A percentile compares a stretch with the other conserved stretches of the same genome.
Evolutionary conservation across 2,113 vertebrate species (phyloP).

Genomic region (Malurus alboscapulatus): DNA sequence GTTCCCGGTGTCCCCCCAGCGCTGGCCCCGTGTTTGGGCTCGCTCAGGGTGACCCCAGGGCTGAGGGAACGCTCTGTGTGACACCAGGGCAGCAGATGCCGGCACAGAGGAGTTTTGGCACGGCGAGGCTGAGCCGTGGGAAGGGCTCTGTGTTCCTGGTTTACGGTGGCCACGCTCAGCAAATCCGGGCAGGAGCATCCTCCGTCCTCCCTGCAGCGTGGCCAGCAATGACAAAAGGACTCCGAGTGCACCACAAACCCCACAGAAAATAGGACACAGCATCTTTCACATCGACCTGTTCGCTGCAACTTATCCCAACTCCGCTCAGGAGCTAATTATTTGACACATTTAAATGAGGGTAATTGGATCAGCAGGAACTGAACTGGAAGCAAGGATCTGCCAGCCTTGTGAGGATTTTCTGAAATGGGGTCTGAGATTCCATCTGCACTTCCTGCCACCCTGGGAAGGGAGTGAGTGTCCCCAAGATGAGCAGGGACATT

Average conservation of each 20-base stretch:
- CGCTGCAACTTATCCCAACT: neutral
- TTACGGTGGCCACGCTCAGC: too few species aligned
- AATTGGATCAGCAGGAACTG: conserved; percentile 50
- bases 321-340: conserved; percentile 35
- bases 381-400: neutral
- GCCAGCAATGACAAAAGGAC: conserved; percentile 8
- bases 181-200: neutral
- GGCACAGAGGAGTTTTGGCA: neutral
- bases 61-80: neutral
- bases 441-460: neutral
- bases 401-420: conserved; percentile 10
- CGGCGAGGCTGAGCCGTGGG: fast-evolving
- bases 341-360: conserved; percentile 12
- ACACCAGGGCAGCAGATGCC: neutral
- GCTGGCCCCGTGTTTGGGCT: neutral
- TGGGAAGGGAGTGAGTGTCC: neutral
- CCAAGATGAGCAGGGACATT: neutral
- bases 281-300: neutral
- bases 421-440: neutral
- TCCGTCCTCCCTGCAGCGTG: neutral
- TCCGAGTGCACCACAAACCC: neutral
- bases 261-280: neutral
- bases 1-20: neutral
- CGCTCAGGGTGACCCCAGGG: fast-evolving
- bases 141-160: neutral